Evolutionary conservation across 1,140 invertebrate species (phyloP), one percentile per base, ranked within the genome.

Genomic region (Dreissena rostriformis): DNA sequence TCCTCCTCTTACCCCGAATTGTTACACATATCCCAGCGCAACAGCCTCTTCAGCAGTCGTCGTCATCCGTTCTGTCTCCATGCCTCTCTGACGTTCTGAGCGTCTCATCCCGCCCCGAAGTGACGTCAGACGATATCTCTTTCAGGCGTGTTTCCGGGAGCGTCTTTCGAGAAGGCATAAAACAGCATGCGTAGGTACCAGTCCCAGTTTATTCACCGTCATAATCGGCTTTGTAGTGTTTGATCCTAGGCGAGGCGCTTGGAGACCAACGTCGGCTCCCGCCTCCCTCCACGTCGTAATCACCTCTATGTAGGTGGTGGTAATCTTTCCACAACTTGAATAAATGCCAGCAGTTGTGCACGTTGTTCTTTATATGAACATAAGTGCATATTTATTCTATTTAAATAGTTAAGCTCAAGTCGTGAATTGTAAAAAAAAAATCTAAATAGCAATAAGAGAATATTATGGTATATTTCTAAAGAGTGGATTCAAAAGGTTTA

Each of bases 401-500:
- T 39, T 39, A 39, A 5, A 39, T 39, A n/a, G 2, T 39, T 39
- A 39, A 5, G 2, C 8, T 39, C 8, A 39, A 39, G 4, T 39
- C 8, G 8, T 2, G 39, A 8, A 39, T 39, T 39, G 2, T 55
- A 65, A 22, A 39, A 49, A 72, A 51, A n/a, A n/a, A 26, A 24
- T 72, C 39, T 49, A 39, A 71, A 14, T 15, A 79, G 29, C 19
- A 79, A 19, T 26, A 70, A 26, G 17, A 79, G 67, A 14, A 79
- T 70, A 39, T 39, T 39, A 39, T 2, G 39, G 39, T 39, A 39
- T 39, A 39, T 39, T 39, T 39, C 39, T 39, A 39, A 2, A 39
- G 39, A 39, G 39, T 39, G 2, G 2, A 39, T 39, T 39, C 2
- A 39, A 8, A 8, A 39, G 8, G 8, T 39, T 5, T 39, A 39